Percentiles rank a stretch among this genome's conserved stretches.
Conservation (phyloP, 2,888 invertebrate genomes). For the Agonum fuliginosum region DNA sequence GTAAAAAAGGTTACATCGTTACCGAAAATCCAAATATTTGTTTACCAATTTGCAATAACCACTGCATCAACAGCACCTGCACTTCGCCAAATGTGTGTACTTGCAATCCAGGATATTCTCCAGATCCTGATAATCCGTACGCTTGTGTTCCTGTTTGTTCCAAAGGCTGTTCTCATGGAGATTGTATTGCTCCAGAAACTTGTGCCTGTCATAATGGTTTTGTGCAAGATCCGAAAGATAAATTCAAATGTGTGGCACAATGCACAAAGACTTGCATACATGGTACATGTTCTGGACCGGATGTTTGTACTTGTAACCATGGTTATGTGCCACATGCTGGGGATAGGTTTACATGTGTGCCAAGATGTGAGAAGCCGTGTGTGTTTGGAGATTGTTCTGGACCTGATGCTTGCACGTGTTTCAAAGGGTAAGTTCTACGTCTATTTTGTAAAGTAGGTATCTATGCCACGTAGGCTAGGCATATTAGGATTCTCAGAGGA, state of each 20-base stretch:
- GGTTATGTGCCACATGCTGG: slow-evolving; percentile 72
- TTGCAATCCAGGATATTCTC: slow-evolving; percentile 62
- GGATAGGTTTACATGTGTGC: slow-evolving; percentile 64
- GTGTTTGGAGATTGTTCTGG: slow-evolving; percentile 62
- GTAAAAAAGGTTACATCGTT: slow-evolving; percentile 64
- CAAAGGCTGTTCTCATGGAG: slow-evolving; percentile 70
- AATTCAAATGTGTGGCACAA: slow-evolving; percentile 62
- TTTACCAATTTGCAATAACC: slow-evolving; percentile 61
- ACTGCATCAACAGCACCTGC: slow-evolving; percentile 28
- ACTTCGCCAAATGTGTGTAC: slow-evolving; percentile 61
- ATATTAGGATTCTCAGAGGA: too few species aligned
- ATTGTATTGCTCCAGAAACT: slow-evolving; percentile 65
- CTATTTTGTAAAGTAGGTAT: slow-evolving; percentile 45
- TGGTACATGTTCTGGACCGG: slow-evolving; percentile 63
- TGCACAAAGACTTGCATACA: slow-evolving; percentile 63
- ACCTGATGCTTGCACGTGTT: slow-evolving; percentile 62
- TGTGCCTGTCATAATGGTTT: slow-evolving; percentile 63
- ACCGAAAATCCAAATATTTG: slow-evolving; percentile 53
- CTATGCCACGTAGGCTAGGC: neutral
- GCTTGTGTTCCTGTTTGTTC: slow-evolving; percentile 38
- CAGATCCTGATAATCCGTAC: slow-evolving; percentile 9
- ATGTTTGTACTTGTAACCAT: slow-evolving; percentile 67
- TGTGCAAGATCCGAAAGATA: slow-evolving; percentile 40
- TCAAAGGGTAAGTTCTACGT: slow-evolving; percentile 17
- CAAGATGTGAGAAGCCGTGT: slow-evolving; percentile 64